phyloP scores from a whole-genome alignment of 2,888 invertebrate genomes.

The Serrognathus titanus region DNA sequence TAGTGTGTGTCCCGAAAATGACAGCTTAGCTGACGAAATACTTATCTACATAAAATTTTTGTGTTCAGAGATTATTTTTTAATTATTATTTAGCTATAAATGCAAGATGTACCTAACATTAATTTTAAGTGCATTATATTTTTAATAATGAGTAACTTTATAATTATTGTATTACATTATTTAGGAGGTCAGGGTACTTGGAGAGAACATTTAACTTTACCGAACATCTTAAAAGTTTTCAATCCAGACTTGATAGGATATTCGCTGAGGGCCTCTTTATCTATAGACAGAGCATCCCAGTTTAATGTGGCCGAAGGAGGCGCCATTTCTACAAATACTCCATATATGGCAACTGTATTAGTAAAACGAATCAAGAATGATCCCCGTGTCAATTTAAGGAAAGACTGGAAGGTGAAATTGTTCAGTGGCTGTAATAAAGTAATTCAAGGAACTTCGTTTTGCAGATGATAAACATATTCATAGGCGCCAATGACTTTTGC shows the following conservation, averaged over 20 bases:
- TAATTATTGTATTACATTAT: background rate
- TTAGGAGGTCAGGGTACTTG: constrained; percentile 55
- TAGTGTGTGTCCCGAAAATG: too few relatives aligned
- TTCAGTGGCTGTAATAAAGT: background rate
- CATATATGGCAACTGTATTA: constrained; percentile 56
- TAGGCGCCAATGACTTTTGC: constrained; percentile 64
- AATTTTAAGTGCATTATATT: too few relatives aligned
- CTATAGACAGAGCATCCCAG: constrained; percentile 47
- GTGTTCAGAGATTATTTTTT: too few relatives aligned
- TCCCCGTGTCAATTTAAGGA: constrained; percentile 52
- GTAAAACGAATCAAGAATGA: constrained; percentile 54
- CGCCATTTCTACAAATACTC: constrained; percentile 57
- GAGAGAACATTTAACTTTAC: constrained; percentile 55
- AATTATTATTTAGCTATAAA: too few relatives aligned
- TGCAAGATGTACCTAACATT: too few relatives aligned
- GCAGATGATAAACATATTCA: constrained; percentile 56
- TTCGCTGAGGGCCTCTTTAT: constrained; percentile 52
- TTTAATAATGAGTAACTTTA: background rate
- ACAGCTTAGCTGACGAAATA: too few relatives aligned
- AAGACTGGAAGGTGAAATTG: constrained; percentile 58
- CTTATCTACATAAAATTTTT: too few relatives aligned
- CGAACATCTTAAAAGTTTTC: constrained; percentile 61
- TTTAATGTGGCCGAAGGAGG: constrained; percentile 61
- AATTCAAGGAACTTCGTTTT: constrained; percentile 23
- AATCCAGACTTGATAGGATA: constrained; percentile 64